A percentile compares a stretch with the other conserved stretches of the same genome.
Conservation (phyloP, 2,113 vertebrate species). For the Seriola aureovittata region DNA sequence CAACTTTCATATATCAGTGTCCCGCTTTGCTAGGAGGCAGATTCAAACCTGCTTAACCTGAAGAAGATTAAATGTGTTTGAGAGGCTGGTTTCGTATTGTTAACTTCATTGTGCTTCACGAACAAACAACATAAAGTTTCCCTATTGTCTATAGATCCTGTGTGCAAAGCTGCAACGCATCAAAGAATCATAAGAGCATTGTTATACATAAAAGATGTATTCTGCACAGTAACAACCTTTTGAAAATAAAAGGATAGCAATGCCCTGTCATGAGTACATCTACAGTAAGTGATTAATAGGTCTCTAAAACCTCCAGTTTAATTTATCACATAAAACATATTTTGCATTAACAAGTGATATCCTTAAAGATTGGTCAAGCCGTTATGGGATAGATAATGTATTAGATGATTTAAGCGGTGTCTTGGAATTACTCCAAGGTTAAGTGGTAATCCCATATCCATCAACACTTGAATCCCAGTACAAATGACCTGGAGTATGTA, state of each 20-base stretch:
- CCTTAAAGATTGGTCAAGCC: constrained; percentile 79
- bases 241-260: constrained; percentile 59
- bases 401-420: constrained; percentile 72
- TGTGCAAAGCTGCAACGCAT: neutral
- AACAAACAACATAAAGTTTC: constrained; percentile 13
- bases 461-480: constrained; percentile 79
- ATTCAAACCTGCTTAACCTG: constrained; percentile 44
- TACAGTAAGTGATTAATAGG: constrained; percentile 64
- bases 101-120: neutral
- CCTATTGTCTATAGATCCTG: neutral
- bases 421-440: constrained; percentile 85
- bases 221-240: constrained; percentile 44
- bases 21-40: constrained; percentile 37
- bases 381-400: constrained; percentile 75
- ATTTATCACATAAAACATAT: constrained; percentile 80
- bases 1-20: constrained; percentile 47
- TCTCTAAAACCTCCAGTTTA: constrained; percentile 71
- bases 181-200: constrained; percentile 14
- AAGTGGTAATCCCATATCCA: constrained; percentile 85
- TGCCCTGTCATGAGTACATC: constrained; percentile 51
- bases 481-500: constrained; percentile 77
- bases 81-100: constrained; percentile 18
- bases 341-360: constrained; percentile 77
- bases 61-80: constrained; percentile 30
- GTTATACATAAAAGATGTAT: constrained; percentile 33